These are phyloP conservation scores for Mohoua ochrocephala DNA, from an alignment of 2,113 vertebrate genomes.

Conservation along the genomic window DNA sequence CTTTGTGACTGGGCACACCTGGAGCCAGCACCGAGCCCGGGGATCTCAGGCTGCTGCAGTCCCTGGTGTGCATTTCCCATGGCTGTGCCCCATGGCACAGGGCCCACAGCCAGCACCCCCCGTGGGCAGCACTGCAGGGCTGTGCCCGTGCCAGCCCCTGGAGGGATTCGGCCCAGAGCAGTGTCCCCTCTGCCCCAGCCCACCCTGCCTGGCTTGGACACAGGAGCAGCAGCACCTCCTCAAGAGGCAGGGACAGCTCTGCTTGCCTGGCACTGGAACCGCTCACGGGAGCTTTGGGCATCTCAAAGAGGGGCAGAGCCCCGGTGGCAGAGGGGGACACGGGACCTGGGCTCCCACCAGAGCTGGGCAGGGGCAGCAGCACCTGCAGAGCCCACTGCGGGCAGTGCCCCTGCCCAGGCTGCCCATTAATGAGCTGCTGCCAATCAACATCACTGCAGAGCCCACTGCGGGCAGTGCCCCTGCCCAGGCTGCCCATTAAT, in stretches of 20 bases:
- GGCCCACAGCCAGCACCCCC: background rate
- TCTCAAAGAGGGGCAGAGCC: background rate
- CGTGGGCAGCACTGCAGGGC: rapidly evolving
- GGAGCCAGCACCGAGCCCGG: background rate
- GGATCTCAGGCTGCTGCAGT: rapidly evolving
- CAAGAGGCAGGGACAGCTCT: background rate
- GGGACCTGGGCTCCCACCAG: rapidly evolving
- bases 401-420: too few relatives aligned
- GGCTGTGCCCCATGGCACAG: rapidly evolving
- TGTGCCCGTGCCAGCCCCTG: background rate
- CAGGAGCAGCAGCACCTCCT: background rate
- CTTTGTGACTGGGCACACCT: background rate
- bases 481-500: too few relatives aligned
- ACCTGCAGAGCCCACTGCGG: too few relatives aligned
- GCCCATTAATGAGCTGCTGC: too few relatives aligned
- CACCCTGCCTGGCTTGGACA: rapidly evolving
- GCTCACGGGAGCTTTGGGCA: background rate
- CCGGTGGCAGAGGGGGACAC: rapidly evolving
- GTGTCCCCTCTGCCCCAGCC: background rate
- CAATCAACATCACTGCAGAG: too few relatives aligned
- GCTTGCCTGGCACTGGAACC: rapidly evolving
- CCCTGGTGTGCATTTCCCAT: rapidly evolving
- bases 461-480: too few relatives aligned
- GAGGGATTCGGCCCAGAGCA: background rate
- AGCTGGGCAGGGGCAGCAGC: background rate